Evolutionary conservation across 2,888 invertebrate species (phyloP).

Genomic region (Onthophagus sagittarius): DNA sequence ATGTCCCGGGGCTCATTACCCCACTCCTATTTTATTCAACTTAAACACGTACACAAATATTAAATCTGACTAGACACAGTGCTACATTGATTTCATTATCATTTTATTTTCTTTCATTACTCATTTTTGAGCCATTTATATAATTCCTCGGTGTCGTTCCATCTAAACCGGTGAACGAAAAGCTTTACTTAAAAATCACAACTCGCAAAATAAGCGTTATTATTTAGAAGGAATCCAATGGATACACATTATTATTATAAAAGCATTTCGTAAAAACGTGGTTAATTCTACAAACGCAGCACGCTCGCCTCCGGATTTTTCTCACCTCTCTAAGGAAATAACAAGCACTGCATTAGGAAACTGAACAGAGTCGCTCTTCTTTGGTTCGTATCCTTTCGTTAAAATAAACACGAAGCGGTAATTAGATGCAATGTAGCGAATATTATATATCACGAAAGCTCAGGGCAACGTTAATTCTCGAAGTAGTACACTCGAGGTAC

Average conservation of each 20-base stretch:
- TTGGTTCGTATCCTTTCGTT: not conserved
- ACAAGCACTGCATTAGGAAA: not conserved
- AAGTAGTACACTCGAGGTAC: not conserved
- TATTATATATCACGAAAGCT: constrained; percentile 48
- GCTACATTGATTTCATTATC: constrained; percentile 37
- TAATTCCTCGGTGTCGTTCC: not conserved
- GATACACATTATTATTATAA: not conserved
- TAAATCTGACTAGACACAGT: constrained; percentile 42
- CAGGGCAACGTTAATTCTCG: constrained; percentile 34
- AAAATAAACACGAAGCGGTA: constrained; percentile 2
- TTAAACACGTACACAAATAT: constrained; percentile 28
- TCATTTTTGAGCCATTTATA: not conserved
- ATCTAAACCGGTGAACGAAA: not conserved
- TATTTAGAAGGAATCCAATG: not conserved
- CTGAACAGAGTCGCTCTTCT: not conserved
- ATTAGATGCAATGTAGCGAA: constrained; percentile 45
- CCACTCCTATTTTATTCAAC: constrained; percentile 16
- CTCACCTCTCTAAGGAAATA: not conserved
- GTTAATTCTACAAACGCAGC: not conserved
- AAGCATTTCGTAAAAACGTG: not conserved
- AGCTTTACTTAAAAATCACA: not conserved
- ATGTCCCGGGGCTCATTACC: constrained; percentile 2
- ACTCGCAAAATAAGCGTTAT: not conserved
- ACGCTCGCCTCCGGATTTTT: not conserved
- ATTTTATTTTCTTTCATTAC: not conserved